These are phyloP conservation scores for Zoanthus sociatus DNA, from an alignment of 92 coral and sea anemone genomes.

Conservation along the genomic window DNA sequence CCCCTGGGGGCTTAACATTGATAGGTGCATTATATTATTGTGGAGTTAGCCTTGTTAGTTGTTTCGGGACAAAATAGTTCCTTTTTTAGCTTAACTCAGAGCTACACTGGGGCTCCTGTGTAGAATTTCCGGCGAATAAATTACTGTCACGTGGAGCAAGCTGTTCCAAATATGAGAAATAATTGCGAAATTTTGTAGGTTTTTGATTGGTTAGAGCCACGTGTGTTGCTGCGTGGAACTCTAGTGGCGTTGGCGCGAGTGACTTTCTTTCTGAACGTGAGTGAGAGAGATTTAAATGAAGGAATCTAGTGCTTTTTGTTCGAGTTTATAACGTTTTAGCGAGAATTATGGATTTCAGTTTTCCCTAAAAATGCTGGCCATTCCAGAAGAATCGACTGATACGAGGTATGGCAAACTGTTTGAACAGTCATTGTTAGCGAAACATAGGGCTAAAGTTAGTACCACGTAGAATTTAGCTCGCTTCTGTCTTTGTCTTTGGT, in stretches of 20 bases:
- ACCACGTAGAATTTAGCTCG: slow-evolving; percentile 14
- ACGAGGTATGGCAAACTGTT: slow-evolving; percentile 60
- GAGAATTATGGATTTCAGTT: slow-evolving; percentile 15
- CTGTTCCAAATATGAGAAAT: slow-evolving; percentile 24
- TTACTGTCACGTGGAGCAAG: slow-evolving; percentile 40
- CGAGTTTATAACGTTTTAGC: too few relatives aligned
- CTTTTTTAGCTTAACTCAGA: too few relatives aligned
- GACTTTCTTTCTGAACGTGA: neutral
- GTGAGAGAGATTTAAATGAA: neutral
- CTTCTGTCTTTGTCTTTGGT: too few relatives aligned
- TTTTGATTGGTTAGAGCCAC: slow-evolving; percentile 90
- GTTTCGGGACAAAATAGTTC: too few relatives aligned
- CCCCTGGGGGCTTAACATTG: too few relatives aligned
- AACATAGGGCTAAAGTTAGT: neutral
- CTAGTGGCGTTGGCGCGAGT: slow-evolving; percentile 27
- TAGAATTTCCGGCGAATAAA: too few relatives aligned
- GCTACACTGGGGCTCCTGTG: too few relatives aligned
- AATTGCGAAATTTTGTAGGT: slow-evolving; percentile 33
- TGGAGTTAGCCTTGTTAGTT: too few relatives aligned
- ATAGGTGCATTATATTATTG: too few relatives aligned
- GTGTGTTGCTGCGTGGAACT: slow-evolving; percentile 80
- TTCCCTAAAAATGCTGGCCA: slow-evolving; percentile 78
- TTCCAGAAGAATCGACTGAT: slow-evolving; percentile 79
- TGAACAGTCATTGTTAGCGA: neutral
- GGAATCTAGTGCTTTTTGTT: neutral